Percentiles rank a stretch among this genome's conserved stretches.
phyloP scores from a whole-genome alignment of 2,888 invertebrate genomes.

The Halictus quadricinctus region DNA sequence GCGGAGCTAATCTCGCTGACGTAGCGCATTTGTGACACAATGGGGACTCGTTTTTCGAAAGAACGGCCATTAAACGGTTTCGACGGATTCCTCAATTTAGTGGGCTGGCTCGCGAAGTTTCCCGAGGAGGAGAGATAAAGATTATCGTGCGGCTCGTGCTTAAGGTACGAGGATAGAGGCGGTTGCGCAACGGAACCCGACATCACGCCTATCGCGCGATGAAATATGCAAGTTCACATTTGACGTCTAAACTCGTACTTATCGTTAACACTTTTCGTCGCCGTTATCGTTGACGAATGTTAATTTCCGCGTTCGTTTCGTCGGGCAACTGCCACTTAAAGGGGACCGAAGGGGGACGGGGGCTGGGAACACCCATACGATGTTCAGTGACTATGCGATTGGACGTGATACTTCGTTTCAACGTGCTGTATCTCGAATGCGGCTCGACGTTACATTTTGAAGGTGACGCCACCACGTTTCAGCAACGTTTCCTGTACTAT shows the following conservation, averaged over 20 bases:
- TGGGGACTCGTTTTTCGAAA: not conserved
- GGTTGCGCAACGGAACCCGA: slow-evolving; percentile 35
- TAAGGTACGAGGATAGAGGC: slow-evolving; percentile 20
- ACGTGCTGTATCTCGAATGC: not conserved
- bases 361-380: not conserved
- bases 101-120: not conserved
- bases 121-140: not conserved
- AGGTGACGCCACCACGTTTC: not conserved
- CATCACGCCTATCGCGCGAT: slow-evolving; percentile 37
- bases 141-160: not conserved
- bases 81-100: not conserved
- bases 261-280: slow-evolving; percentile 43
- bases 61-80: not conserved
- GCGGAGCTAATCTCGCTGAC: not conserved
- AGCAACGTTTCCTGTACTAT: not conserved
- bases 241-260: slow-evolving; percentile 46
- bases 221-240: slow-evolving; percentile 48
- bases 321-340: slow-evolving; percentile 22
- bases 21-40: not conserved
- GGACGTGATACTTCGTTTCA: not conserved
- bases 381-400: not conserved
- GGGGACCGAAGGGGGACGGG: not conserved
- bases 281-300: slow-evolving; percentile 37
- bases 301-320: slow-evolving; percentile 24
- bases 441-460: not conserved